Conservation (phyloP, 2,888 invertebrate species). For the Acrocyrtus sp. region DNA sequence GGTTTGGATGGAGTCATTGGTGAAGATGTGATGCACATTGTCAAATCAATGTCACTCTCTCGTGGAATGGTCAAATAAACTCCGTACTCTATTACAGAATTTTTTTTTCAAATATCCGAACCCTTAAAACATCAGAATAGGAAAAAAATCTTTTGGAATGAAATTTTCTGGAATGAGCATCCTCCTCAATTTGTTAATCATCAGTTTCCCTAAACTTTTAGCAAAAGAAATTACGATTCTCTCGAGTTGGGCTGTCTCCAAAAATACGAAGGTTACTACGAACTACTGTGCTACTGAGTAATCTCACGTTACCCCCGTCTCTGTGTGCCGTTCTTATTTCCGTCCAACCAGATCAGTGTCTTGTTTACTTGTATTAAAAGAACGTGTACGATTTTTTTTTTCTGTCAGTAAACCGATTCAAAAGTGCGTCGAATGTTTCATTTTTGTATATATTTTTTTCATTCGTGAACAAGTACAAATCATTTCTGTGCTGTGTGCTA, state of each 20-base stretch:
- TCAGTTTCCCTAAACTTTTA: background rate
- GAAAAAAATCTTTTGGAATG: background rate
- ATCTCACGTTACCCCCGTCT: background rate
- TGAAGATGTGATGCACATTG: constrained; percentile 54
- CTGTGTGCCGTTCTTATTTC: constrained; percentile 42
- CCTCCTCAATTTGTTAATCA: background rate
- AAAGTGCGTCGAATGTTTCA: too few relatives aligned
- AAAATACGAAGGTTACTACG: too few relatives aligned
- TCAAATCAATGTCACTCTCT: constrained; percentile 51
- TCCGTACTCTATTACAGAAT: too few relatives aligned
- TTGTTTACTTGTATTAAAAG: constrained; percentile 1
- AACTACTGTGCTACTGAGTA: too few relatives aligned
- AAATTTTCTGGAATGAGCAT: background rate
- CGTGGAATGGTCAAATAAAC: constrained; percentile 46
- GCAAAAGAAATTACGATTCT: too few relatives aligned
- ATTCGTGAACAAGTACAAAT: too few relatives aligned
- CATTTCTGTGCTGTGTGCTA: too few relatives aligned
- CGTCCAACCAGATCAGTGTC: constrained; percentile 38
- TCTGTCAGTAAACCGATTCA: too few relatives aligned
- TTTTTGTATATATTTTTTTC: too few relatives aligned
- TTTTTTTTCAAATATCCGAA: background rate
- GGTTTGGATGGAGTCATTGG: constrained; percentile 53
- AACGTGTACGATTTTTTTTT: background rate
- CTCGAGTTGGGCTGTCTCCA: too few relatives aligned
- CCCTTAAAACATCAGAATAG: background rate